Evolutionary conservation across 2,888 invertebrate genomes (phyloP).

Genomic region (Diadegma fenestrale): DNA sequence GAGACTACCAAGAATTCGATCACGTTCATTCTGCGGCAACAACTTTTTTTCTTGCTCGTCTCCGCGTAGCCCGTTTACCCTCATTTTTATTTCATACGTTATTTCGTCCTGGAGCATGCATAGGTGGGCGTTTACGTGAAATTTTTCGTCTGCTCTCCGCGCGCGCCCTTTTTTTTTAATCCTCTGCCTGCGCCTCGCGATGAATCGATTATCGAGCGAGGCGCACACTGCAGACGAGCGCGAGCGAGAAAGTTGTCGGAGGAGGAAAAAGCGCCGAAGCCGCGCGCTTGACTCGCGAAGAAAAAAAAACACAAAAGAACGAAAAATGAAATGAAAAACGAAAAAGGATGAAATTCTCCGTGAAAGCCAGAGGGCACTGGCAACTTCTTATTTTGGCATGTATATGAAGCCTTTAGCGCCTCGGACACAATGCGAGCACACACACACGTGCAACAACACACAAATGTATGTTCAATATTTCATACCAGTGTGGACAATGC

Average conservation of each 20-base stretch:
- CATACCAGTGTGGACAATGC: slow-evolving; percentile 54
- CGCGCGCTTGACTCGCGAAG: background rate
- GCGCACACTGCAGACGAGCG: background rate
- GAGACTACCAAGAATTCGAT: slow-evolving; percentile 4
- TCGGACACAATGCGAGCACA: slow-evolving; percentile 79
- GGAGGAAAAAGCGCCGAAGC: background rate
- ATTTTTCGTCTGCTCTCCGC: slow-evolving; percentile 26
- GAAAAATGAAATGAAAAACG: slow-evolving; percentile 25
- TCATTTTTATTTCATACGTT: slow-evolving; percentile 14
- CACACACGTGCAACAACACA: too few relatives aligned
- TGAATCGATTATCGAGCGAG: slow-evolving; percentile 66
- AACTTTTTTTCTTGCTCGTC: background rate
- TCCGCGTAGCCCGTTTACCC: background rate
- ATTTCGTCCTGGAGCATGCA: slow-evolving; percentile 1
- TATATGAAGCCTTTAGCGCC: slow-evolving; percentile 82
- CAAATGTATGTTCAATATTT: slow-evolving; percentile 11
- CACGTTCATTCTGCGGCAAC: background rate
- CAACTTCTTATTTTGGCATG: slow-evolving; percentile 72
- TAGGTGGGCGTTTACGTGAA: slow-evolving; percentile 63
- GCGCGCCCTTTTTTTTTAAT: background rate
- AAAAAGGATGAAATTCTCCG: slow-evolving; percentile 29
- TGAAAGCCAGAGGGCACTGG: slow-evolving; percentile 65
- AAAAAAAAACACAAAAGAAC: slow-evolving; percentile 20
- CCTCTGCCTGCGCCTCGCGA: slow-evolving; percentile 33
- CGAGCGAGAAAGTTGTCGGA: background rate